Evolutionary conservation across 2,113 vertebrate genomes (phyloP).

Genomic region (Elachura formosa): DNA sequence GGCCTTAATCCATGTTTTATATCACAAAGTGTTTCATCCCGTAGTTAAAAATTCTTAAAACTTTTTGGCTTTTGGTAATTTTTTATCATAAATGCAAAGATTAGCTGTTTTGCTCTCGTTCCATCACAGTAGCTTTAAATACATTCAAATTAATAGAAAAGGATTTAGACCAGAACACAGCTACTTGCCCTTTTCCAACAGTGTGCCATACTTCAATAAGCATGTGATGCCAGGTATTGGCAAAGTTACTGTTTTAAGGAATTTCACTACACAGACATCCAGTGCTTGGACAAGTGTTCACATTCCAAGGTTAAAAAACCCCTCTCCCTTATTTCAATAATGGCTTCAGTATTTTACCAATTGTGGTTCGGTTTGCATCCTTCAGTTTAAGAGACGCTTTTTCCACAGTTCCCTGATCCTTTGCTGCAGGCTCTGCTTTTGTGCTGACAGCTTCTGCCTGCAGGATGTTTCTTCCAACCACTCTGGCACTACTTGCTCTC

Average conservation of each 20-base stretch:
- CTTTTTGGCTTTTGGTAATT: neutral
- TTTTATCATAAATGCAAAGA: neutral
- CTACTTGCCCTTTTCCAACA: neutral
- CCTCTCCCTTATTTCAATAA: conserved; percentile 75
- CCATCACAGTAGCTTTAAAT: conserved; percentile 11
- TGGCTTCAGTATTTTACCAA: conserved; percentile 76
- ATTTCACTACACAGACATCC: neutral
- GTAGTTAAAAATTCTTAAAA: neutral
- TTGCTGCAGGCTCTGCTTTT: conserved; percentile 44
- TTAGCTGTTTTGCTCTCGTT: neutral
- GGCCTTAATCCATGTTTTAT: conserved; percentile 54
- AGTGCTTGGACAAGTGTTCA: conserved; percentile 17
- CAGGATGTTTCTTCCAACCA: conserved; percentile 62
- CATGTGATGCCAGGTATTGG: neutral
- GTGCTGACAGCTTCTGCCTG: conserved; percentile 56
- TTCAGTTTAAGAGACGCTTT: conserved; percentile 71
- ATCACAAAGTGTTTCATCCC: neutral
- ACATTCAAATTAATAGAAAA: conserved; percentile 9
- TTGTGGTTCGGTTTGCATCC: conserved; percentile 60
- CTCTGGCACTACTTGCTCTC: conserved; percentile 79
- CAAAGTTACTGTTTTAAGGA: neutral
- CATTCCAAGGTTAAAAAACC: neutral
- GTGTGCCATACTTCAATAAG: neutral
- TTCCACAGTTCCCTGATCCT: conserved; percentile 73
- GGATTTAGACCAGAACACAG: neutral